A percentile compares a stretch with the other conserved stretches of the same genome.
Conservation (phyloP, 2,113 vertebrate species). For the Stigmatopora nigra region DNA sequence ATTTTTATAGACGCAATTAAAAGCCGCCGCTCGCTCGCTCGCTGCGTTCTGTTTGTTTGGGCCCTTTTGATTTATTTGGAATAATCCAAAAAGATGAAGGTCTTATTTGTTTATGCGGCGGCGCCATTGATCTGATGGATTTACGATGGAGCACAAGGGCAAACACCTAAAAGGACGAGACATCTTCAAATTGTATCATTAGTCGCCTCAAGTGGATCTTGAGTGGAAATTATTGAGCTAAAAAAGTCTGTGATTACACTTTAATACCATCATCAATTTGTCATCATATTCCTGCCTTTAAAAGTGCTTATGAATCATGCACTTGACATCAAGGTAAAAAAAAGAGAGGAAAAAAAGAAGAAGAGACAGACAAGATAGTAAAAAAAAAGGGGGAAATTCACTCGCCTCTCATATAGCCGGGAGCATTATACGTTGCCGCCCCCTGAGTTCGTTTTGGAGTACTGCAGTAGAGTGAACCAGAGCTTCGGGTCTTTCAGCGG, state of each 20-base stretch:
- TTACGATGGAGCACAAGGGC: conserved; percentile 8
- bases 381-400: neutral
- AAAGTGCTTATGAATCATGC: conserved; percentile 9
- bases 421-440: conserved; percentile 60
- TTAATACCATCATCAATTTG: conserved; percentile 7
- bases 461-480: conserved; percentile 23
- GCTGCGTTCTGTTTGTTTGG: neutral
- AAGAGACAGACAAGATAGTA: neutral
- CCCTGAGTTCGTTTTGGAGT: conserved; percentile 46
- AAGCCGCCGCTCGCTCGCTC: neutral
- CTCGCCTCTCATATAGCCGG: neutral
- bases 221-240: conserved; percentile 7
- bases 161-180: conserved; percentile 12
- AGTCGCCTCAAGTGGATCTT: conserved; percentile 12
- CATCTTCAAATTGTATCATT: conserved; percentile 13
- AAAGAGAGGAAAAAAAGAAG: neutral
- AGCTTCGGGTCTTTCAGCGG: neutral
- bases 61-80: conserved; percentile 3
- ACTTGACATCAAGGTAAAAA: conserved; percentile 7
- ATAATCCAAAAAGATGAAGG: conserved; percentile 4
- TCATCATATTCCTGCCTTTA: conserved; percentile 5
- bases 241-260: conserved; percentile 9
- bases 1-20: neutral
- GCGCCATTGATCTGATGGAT: conserved; percentile 6
- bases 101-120: conserved; percentile 5